Evolutionary conservation across 2,888 invertebrate species (phyloP), one percentile per base, ranked within the genome.

Genomic region (Aplocera efformata): DNA sequence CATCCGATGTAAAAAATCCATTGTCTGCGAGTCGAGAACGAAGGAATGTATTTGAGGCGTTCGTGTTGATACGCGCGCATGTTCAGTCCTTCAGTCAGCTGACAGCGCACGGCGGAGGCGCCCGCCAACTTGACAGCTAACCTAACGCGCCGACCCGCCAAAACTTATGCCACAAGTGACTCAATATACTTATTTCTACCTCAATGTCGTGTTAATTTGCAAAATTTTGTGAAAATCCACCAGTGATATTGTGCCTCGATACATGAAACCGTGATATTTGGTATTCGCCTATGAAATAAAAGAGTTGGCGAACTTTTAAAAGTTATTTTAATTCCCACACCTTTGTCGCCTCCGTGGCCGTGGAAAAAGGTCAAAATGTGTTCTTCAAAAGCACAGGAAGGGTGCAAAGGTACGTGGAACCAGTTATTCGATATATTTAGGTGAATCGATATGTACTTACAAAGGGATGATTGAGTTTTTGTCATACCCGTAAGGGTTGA

Each of bases 351-450:
- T 38, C 39, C 11, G 29, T 36, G 13, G 31, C 33, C 36, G 35
- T 30, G 21, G 30, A 46, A 42, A 47, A 48, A 54, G 54, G 51
- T 54, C 37, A 52, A 34, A 48, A 54, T 53, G 51, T 49, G 32
- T 48, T 47, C 41, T 41, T 37, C 45, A 37, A 26, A 17, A 28
- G 22, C 22, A 26, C 24, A 24, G 7, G 31, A 46, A 46, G 47
- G 49, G 37, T 44, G 41, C 29, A 36, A 41, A 49, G 54, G 54
- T 54, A 49, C 32, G 47, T 13, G 21, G 35, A 51, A 51, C 54
- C 42, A 54, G 54, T 53, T 53, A 30, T 46, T 49, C 47, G 49
- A 49, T 54, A 39, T 46, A 49, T 54, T 50, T 48, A 47, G 44
- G 52, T 31, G 42, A 31, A 34, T 50, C 40, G 44, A 53, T 53